Conservation (phyloP, 2,888 invertebrate species). For the Nowickia ferox region DNA sequence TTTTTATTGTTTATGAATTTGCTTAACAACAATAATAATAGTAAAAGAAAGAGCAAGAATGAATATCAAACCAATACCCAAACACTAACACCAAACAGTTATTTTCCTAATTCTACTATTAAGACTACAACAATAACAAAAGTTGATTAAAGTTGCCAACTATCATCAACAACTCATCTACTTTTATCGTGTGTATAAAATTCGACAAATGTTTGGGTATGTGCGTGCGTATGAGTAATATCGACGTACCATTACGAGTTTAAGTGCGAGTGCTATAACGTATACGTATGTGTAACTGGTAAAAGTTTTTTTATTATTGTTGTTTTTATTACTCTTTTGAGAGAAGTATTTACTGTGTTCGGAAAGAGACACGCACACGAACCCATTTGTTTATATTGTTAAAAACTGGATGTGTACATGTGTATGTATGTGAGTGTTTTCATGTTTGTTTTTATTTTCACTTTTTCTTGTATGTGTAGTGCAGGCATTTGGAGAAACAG, state of each 20-base stretch:
- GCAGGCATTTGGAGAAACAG: too few species aligned
- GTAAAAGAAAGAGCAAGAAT: background rate
- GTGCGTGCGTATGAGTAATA: constrained; percentile 26
- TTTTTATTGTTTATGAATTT: background rate
- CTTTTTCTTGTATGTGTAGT: too few species aligned
- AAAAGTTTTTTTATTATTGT: background rate
- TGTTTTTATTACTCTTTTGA: constrained; percentile 24
- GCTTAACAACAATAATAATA: background rate
- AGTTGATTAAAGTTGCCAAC: constrained; percentile 33
- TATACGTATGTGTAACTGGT: background rate
- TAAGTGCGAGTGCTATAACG: background rate
- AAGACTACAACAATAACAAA: constrained; percentile 5
- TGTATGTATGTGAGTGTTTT: too few species aligned
- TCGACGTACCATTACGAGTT: background rate
- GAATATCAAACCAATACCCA: background rate
- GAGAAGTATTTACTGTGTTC: background rate
- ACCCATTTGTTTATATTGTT: too few species aligned
- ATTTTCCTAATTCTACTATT: background rate
- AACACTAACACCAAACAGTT: background rate
- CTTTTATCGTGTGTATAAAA: background rate
- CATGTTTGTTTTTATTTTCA: too few species aligned
- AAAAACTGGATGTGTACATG: background rate
- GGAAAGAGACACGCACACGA: background rate
- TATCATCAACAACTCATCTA: background rate
- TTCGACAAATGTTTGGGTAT: background rate